Evolutionary conservation across 2,113 vertebrate species (phyloP), one percentile per base, ranked within the genome.

Genomic region (Solea solea): DNA sequence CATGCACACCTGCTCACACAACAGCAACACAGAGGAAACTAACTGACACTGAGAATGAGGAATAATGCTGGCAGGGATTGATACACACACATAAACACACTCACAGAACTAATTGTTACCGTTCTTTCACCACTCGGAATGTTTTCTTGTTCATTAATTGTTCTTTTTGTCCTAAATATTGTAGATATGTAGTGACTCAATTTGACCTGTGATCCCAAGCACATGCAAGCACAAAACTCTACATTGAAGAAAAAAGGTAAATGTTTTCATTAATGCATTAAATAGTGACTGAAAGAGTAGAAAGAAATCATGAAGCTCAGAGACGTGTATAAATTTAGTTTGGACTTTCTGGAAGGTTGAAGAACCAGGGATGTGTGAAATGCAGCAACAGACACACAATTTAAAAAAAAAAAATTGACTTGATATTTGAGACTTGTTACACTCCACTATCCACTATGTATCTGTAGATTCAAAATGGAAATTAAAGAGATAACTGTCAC

Each of bases 1-100:
- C 92, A 86, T 74, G 92, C 85, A 67, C n/a, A 12, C 62, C 68
- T 64, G 57, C 54, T 59, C 65, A 78, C 54, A 62, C 65, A 78
- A 81, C 68, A 54, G 73, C 76, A 86, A 69, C 76, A 75, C 73
- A 58, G 78, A 60, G 87, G 83, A 89, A 89, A 88, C 85, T 89
- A 49, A 73, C 87, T 85, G 89, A 91, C 86, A 85, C 74, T 28
- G 66, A 81, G 80, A 82, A 82, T 76, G 67, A 79, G 80, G 80
- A 82, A 79, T 79, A 66, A 68, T 71, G 59, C 77, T 68, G 76
- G 74, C 69, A 65, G 76, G 50, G 52, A 74, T 58, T 46, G 66
- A 74, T 34, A 70, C 13, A 3, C 54, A 57, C 65, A 66, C 56
- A 55, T 12, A 12, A 34, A 51, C 5, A 9, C 34, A 65, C 78